Evolutionary conservation across 2,888 invertebrate species (phyloP).

Genomic region (Drosophila pseudotakahashii): DNA sequence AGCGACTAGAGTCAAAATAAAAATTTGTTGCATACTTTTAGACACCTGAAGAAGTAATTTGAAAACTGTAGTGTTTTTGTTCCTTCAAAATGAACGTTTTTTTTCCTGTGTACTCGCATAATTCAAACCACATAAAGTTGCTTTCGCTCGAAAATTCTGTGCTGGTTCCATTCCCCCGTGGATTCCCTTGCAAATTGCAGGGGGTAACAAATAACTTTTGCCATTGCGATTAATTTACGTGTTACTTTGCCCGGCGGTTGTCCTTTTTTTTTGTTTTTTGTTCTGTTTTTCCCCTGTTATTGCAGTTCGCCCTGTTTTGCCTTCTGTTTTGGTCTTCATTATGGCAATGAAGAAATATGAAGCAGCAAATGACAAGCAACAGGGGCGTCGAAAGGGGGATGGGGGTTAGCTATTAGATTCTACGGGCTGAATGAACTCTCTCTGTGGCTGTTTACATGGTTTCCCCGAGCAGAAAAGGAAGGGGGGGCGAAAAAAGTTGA

Average conservation of each 20-base stretch:
- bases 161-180: background rate
- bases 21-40: too few species aligned
- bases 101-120: background rate
- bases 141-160: background rate
- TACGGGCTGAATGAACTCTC: slow-evolving; percentile 45
- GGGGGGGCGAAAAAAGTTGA: background rate
- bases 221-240: slow-evolving; percentile 33
- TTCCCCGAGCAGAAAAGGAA: background rate
- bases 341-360: slow-evolving; percentile 67
- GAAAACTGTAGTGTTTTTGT: background rate
- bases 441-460: slow-evolving; percentile 15
- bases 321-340: slow-evolving; percentile 38
- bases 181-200: slow-evolving; percentile 11
- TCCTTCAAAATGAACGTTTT: background rate
- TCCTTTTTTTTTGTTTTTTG: background rate
- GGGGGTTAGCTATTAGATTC: background rate
- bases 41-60: too few species aligned
- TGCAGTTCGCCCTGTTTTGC: background rate
- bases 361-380: slow-evolving; percentile 41
- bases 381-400: slow-evolving; percentile 8
- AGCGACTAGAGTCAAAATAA: too few species aligned
- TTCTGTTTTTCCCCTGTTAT: background rate
- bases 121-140: slow-evolving; percentile 4
- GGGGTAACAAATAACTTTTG: slow-evolving; percentile 28
- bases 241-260: slow-evolving; percentile 14